Evolutionary conservation across 2,797 vertebrate genomes (phyloP).

Genomic region (Melanogrammus aeglefinus): DNA sequence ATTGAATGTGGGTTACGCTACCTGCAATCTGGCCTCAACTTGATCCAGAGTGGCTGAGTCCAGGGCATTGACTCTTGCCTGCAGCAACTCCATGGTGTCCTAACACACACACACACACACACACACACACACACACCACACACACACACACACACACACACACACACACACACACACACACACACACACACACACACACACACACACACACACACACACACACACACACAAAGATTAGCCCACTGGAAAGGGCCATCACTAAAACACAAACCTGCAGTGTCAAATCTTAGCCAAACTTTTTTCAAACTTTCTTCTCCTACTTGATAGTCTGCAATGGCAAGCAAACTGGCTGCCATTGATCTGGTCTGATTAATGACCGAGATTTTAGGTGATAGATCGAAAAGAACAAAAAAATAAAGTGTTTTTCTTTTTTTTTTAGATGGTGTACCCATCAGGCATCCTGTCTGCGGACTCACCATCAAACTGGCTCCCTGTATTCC

Average conservation of each 20-base stretch:
- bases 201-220: too few relatives aligned
- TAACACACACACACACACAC: conserved; percentile 45
- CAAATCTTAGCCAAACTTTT: conserved; percentile 1
- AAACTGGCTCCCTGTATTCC: conserved; percentile 85
- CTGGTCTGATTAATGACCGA: conserved; percentile 47
- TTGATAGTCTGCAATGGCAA: conserved; percentile 24
- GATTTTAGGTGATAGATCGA: conserved; percentile 45
- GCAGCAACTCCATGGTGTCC: conserved; percentile 89
- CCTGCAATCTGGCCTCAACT: conserved; percentile 93
- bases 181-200: too few relatives aligned
- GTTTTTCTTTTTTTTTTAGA: too few relatives aligned
- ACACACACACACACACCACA: conserved; percentile 13
- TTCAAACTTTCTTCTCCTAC: conserved; percentile 15
- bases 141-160: too few relatives aligned
- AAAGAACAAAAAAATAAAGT: not conserved
- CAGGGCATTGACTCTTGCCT: conserved; percentile 87
- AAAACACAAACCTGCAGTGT: not conserved
- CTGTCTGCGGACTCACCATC: conserved; percentile 73
- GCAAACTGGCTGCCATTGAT: conserved; percentile 33
- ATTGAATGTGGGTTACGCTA: conserved; percentile 45
- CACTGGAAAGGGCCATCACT: not conserved
- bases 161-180: too few relatives aligned
- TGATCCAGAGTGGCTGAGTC: conserved; percentile 89
- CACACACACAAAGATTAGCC: not conserved
- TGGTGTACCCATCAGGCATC: conserved; percentile 13